Evolutionary conservation across 2,888 invertebrate genomes (phyloP), one percentile per base, ranked within the genome.

Genomic region (Gari tellinella): DNA sequence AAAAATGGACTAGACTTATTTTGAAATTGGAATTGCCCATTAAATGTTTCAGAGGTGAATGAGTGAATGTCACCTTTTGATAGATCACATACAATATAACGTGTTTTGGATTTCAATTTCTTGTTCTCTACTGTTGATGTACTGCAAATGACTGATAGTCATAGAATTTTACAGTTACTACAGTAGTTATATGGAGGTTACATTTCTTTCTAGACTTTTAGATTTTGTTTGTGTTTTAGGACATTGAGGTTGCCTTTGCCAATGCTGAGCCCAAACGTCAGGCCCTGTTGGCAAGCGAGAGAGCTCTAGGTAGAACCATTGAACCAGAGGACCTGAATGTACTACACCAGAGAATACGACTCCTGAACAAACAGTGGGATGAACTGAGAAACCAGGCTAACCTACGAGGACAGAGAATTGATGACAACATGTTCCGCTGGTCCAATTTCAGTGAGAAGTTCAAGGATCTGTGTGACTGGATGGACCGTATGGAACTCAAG

Each of bases 301-400:
- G 68, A 64, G 79, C 81, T 48, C 76, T 91, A 40, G 72, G 82
- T 26, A 74, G 72, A 25, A 62, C 82, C 23, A 78, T 91, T 14
- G 86, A 86, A 52, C 78, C 88, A n/a, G 89, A 90, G 55, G 91
- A 91, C 77, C 75, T 90, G 51, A 85, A 86, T 60, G 79, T 91
- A 19, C 83, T 91, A 26, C 87, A 86, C 55, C 89, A 91, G 72
- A 81, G 91, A 25, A 87, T 90, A 23, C 72, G 83, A 12, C 85
- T 91, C 46, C 83, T 91, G 14, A 86, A 88, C 80, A 91, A 90
- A 77, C 91, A 90, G 74, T 91, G 91, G 91, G 85, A 87, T 46
- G 91, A 91, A 73, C 79, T 90, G 7, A 77, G 75, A 38, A 84
- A 84, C 48, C 91, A 91, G 77, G 84, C 88, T 8, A 63, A 67